Conservation (phyloP, 2,113 vertebrate species). For the Phainopepla nitens region DNA sequence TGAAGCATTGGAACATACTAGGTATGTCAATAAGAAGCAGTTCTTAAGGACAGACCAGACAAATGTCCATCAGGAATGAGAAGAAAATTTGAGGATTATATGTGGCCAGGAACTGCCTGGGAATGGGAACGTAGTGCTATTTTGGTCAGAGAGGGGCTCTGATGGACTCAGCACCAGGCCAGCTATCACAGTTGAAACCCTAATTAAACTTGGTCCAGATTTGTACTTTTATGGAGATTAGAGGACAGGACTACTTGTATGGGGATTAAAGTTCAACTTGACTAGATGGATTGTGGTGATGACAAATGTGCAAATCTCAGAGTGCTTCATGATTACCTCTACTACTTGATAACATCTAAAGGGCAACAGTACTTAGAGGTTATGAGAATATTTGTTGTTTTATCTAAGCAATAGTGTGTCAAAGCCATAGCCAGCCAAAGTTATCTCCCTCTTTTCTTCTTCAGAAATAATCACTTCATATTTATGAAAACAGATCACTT, state of each 20-base stretch:
- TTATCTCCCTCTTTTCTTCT: background rate
- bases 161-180: background rate
- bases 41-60: background rate
- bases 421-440: background rate
- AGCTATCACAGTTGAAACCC: background rate
- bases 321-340: background rate
- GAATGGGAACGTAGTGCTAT: background rate
- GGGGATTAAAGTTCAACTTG: background rate
- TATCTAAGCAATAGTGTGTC: background rate
- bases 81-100: background rate
- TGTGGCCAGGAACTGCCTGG: background rate
- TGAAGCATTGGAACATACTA: background rate
- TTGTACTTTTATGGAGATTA: background rate
- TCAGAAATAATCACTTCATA: conserved; percentile 31
- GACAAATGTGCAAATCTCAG: background rate
- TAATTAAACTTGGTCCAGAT: background rate
- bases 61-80: background rate
- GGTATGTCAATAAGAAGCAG: background rate
- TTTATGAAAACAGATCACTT: conserved; percentile 45
- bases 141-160: background rate
- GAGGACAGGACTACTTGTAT: background rate
- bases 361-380: background rate
- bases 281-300: background rate
- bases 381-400: background rate
- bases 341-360: background rate